Base-by-base conservation (phyloP, 2,797 vertebrate species). In the Leptodactylus fallax region DNA sequence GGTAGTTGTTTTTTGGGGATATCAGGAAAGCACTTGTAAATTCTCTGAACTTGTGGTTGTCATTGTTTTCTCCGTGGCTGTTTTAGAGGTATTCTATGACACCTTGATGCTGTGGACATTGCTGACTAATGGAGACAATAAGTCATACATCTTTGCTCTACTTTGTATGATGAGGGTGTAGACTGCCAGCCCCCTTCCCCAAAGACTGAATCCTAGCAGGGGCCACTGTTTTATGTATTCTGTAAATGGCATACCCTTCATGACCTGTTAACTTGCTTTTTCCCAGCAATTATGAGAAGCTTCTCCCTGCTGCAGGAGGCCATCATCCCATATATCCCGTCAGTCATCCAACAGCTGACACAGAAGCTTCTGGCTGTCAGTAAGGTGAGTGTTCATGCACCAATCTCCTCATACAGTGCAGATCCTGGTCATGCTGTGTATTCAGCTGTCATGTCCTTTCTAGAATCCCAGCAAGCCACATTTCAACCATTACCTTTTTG, bases 381-480 rank as follows among this genome's bases (percentile, higher is more conserved):
- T 95, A 99, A 99, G 98, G 98, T 99, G 95, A 74, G 71, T 79
- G 60, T 23, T 45, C n/a, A 0, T 23, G 11, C 27, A 21, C 21
- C 25, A 16, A 3, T 17, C 10, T 36, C 36, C 36, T 81, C 13
- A 0, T 80, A 7, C 56, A 13, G 11, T 51, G n/a, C 19, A 6
- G 11, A 13, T 11, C 14, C 19, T 3, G 16, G 3, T 21, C 27
- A 8, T 63, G 5, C 2, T 49, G 12, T 63, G 56, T 17, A 81
- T 12, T 65, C 12, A 63, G 2, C 6, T 81, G 12, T 49, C 3
- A 81, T 87, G 63, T 90, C 90, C 87, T 51, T 93, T 94, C 86
- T 93, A 99, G 98, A 99, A 99, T 91, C 98, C 98, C 92, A 99
- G 98, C 96, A 99, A 99, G 91, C 98, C 98, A 89, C 98, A 99